Percentiles rank a stretch among this genome's conserved stretches.
phyloP scores from a whole-genome alignment of 2,113 vertebrate species.

The Megaptera novaeangliae region DNA sequence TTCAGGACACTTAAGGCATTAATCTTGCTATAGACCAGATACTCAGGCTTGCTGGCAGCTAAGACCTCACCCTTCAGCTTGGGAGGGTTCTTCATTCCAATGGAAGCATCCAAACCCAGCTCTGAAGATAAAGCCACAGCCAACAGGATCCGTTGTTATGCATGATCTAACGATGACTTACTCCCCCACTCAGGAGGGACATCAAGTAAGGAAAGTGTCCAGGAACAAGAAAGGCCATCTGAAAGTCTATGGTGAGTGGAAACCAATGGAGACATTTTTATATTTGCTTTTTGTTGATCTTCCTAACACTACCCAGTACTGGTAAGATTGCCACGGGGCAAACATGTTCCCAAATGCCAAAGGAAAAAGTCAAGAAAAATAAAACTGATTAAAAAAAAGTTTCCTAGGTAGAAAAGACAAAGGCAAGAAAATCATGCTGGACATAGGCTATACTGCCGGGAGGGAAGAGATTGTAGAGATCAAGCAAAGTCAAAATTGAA shows the following conservation, averaged over 20 bases:
- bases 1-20: conserved; percentile 82
- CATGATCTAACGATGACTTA: background rate
- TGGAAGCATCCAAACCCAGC: fast-evolving
- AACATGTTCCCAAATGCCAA: background rate
- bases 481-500: background rate
- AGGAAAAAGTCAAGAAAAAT: background rate
- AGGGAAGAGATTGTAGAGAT: background rate
- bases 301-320: background rate
- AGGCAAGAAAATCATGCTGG: background rate
- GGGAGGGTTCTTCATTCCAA: conserved; percentile 34
- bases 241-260: too few relatives aligned
- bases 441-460: fast-evolving
- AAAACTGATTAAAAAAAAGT: too few relatives aligned
- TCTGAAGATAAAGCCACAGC: conserved; percentile 47
- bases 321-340: background rate
- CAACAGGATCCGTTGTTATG: background rate
- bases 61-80: conserved; percentile 71
- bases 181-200: background rate
- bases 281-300: too few relatives aligned
- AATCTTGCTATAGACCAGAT: conserved; percentile 66
- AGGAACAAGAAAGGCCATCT: background rate
- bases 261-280: too few relatives aligned
- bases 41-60: conserved; percentile 45
- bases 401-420: background rate
- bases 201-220: too few relatives aligned